Base-by-base conservation (phyloP, 2,888 invertebrate species). In the Xanthia icteritia region DNA sequence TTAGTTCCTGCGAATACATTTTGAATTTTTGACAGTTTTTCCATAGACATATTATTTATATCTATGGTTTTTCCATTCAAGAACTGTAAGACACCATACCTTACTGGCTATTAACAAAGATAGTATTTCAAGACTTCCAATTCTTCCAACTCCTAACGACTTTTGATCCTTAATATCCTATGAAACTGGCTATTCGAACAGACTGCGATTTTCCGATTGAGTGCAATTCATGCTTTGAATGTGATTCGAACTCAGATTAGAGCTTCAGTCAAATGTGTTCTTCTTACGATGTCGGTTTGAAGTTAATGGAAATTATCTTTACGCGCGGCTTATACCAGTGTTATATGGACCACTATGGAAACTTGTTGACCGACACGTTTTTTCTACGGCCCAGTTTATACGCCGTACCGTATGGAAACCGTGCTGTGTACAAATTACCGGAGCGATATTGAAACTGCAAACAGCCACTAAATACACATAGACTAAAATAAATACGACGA, bases 401-500 rank as follows among this genome's bases (percentile, higher is more conserved):
- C 8, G 9, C 39, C 39, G 39, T 39, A 39, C 39, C 39, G 9
- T 39, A 39, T 9, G 9, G 39, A 39, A 39, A 39, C 39, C 9
- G 39, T 39, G 39, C 39, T 9, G 9, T 1, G 1, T 9, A 9
- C 39, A 39, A 42, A 42, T 42, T 42, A 42, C 45, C 45, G 13
- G 45, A 45, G 5, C 15, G 9, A 39, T 76, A 65, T 51, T 51
- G 58, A 58, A 13, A 58, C 56, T 15, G 56, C 56, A 15, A 58
- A 58, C 27, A 58, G 17, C 23, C 0, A n/a, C 15, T 54, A 56
- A 42, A 56, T 13, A 45, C 23, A 84, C 42, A 70, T 48, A 45
- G 5, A 73, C 42, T 80, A 54, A 85, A 85, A 81, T 77, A 82
- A 85, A 77, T 64, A 66, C 13, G 11, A 60, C 63, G 42, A 77